These are phyloP conservation scores for Sparus aurata DNA, from an alignment of 2,797 vertebrate genomes.

Conservation along the genomic window DNA sequence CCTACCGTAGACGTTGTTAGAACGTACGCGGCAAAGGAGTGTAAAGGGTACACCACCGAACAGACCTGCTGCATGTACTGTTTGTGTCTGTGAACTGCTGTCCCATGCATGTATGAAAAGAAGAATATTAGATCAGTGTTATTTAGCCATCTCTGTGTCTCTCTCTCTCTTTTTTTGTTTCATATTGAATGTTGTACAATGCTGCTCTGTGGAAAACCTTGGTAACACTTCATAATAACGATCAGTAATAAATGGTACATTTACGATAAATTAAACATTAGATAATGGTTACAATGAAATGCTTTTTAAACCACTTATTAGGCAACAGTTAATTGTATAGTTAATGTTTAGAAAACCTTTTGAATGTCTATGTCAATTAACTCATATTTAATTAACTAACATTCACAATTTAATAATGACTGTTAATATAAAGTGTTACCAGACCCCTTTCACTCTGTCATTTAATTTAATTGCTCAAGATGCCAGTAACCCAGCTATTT, in stretches of 20 bases:
- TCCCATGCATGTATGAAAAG: constrained; percentile 35
- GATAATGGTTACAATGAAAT: no score
- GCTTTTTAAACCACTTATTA: no score
- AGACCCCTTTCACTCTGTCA: not conserved
- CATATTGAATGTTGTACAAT: constrained; percentile 50
- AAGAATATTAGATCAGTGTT: constrained; percentile 75
- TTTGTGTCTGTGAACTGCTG: constrained; percentile 48
- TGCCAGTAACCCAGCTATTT: constrained; percentile 53
- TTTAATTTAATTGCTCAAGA: constrained; percentile 28
- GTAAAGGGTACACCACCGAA: not conserved
- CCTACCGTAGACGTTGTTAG: constrained; percentile 14
- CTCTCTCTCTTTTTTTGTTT: constrained; percentile 33
- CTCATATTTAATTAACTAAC: no score
- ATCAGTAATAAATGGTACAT: no score
- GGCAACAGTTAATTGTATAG: no score
- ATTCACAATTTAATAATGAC: no score
- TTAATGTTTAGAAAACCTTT: no score
- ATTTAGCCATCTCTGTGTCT: constrained; percentile 40
- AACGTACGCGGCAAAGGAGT: not conserved
- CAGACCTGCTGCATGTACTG: constrained; percentile 4
- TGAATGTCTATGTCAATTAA: no score
- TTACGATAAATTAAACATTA: no score
- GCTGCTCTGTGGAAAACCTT: constrained; percentile 50
- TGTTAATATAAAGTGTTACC: no score
- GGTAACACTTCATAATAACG: no score